Evolutionary conservation across 2,113 vertebrate species (phyloP).

Genomic region (Corvus hawaiiensis): DNA sequence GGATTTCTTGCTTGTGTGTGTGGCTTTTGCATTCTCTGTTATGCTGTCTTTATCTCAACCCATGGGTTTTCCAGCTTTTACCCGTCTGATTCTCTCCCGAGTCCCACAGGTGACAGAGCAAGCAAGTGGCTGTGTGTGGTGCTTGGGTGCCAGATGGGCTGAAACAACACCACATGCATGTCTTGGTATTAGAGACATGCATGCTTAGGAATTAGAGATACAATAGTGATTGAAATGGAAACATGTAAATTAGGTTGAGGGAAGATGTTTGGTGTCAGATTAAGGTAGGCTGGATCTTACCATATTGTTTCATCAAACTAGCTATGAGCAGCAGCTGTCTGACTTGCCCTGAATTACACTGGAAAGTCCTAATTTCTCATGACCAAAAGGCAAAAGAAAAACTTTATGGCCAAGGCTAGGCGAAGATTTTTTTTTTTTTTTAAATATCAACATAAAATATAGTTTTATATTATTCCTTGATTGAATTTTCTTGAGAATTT

Average conservation of each 20-base stretch:
- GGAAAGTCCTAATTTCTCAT: not conserved
- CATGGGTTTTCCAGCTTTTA: not conserved
- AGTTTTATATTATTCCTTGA: not conserved
- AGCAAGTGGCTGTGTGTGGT: fast-evolving
- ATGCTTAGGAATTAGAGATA: not conserved
- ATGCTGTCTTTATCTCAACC: not conserved
- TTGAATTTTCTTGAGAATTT: not conserved
- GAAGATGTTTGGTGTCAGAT: not conserved
- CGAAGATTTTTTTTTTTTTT: not conserved
- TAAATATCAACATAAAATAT: not conserved
- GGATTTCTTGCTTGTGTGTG: not conserved
- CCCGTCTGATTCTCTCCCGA: fast-evolving
- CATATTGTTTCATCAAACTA: not conserved
- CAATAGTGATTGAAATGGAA: not conserved
- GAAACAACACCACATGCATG: not conserved
- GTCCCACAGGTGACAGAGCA: too few species aligned
- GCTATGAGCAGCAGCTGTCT: not conserved
- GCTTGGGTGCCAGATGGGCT: not conserved
- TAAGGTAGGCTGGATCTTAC: not conserved
- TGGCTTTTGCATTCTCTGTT: not conserved
- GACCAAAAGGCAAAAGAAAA: not conserved
- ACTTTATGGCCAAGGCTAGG: not conserved
- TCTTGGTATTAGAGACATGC: not conserved
- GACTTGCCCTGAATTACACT: not conserved
- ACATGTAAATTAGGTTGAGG: not conserved